Conservation (phyloP, 2,113 vertebrate genomes). For the Genyomyrus donnyi region DNA sequence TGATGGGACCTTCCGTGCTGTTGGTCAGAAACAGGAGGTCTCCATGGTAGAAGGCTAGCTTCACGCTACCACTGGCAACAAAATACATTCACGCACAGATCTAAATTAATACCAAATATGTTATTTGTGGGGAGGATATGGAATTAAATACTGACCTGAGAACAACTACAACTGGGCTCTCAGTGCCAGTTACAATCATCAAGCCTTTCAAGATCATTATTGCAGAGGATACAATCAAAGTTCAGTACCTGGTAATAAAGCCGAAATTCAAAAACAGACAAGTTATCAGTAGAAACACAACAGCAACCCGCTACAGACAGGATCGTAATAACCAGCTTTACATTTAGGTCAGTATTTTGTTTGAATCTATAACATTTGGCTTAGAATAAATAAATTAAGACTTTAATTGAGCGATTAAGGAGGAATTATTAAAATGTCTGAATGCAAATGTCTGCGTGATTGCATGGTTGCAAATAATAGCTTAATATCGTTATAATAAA, state of each 20-base stretch:
- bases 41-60: constrained; percentile 92
- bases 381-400: not conserved
- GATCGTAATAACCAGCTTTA: not conserved
- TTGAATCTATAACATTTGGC: not conserved
- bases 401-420: not conserved
- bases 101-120: not conserved
- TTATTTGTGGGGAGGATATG: not conserved
- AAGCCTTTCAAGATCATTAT: constrained; percentile 98
- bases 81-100: not conserved
- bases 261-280: constrained; percentile 45
- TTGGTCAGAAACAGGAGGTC: constrained; percentile 94
- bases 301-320: not conserved
- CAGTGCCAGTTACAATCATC: constrained; percentile 94
- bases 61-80: constrained; percentile 86
- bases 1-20: constrained; percentile 88
- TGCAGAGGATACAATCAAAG: constrained; percentile 95
- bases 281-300: not conserved
- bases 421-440: not conserved
- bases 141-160: constrained; percentile 74
- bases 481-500: not conserved
- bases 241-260: constrained; percentile 96
- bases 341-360: not conserved
- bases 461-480: not conserved
- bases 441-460: not conserved
- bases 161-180: constrained; percentile 95